A percentile compares a stretch with the other conserved stretches of the same genome.
phyloP scores from a whole-genome alignment of 2,113 vertebrate species.

The Ciconia stormi region DNA sequence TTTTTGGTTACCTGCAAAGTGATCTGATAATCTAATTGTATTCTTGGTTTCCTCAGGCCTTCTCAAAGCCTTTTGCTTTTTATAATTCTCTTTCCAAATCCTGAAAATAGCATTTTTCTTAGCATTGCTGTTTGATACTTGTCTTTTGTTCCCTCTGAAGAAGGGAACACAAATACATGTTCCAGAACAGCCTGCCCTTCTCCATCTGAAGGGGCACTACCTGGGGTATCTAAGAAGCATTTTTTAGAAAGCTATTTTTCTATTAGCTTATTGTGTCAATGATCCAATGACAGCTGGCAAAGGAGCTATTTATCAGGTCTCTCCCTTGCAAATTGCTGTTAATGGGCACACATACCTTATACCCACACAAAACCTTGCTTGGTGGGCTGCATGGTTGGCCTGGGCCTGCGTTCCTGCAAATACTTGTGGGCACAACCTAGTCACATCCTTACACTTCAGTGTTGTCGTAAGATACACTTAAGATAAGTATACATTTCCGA shows the following conservation, averaged over 20 bases:
- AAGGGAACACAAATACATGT: not conserved
- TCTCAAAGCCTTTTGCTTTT: not conserved
- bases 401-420: not conserved
- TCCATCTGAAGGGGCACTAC: not conserved
- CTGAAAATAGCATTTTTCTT: not conserved
- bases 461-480: not conserved
- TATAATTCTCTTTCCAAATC: not conserved
- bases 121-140: not conserved
- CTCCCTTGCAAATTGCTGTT: constrained; percentile 1
- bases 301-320: not conserved
- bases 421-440: not conserved
- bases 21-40: not conserved
- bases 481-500: not conserved
- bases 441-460: not conserved
- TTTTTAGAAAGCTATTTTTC: not conserved
- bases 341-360: not conserved
- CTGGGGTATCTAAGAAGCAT: not conserved
- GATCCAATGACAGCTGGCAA: not conserved
- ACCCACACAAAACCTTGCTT: not conserved
- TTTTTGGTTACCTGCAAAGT: not conserved
- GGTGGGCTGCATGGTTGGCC: not conserved
- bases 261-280: not conserved
- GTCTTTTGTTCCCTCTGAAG: not conserved
- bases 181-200: not conserved
- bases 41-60: not conserved